These are phyloP conservation scores for Sclerodermus sp. DNA, from an alignment of 2,888 invertebrate genomes.

Conservation along the genomic window DNA sequence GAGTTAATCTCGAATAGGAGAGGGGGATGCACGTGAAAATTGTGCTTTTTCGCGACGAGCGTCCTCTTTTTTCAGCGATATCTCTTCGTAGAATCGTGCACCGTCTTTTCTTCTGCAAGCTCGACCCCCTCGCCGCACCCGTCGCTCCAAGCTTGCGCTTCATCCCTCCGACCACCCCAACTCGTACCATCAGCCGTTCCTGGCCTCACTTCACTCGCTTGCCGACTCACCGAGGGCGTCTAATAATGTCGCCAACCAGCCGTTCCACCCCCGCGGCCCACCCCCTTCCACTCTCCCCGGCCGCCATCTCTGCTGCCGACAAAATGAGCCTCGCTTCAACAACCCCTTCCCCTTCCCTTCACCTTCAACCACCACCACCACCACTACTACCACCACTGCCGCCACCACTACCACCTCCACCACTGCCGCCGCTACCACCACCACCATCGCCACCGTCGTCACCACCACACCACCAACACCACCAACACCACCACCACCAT, in stretches of 20 bases:
- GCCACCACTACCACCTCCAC: conserved; percentile 41
- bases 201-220: conserved; percentile 30
- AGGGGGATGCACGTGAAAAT: conserved; percentile 30
- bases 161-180: conserved; percentile 4
- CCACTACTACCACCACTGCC: conserved; percentile 12
- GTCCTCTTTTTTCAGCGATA: conserved; percentile 21
- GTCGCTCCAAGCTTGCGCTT: background rate
- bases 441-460: conserved; percentile 4
- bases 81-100: conserved; percentile 23
- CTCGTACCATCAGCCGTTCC: conserved; percentile 26
- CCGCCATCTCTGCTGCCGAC: conserved; percentile 47
- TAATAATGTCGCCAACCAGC: conserved; percentile 58
- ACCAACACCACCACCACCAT: conserved; percentile 1
- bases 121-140: conserved; percentile 11
- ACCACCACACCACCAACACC: conserved; percentile 1
- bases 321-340: conserved; percentile 56
- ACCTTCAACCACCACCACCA: conserved; percentile 1
- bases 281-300: conserved; percentile 19
- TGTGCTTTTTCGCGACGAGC: conserved; percentile 27
- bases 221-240: conserved; percentile 55
- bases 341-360: conserved; percentile 18
- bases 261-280: conserved; percentile 37
- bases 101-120: background rate
- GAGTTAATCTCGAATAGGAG: conserved; percentile 18
- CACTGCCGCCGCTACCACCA: background rate